A percentile compares a stretch with the other conserved stretches of the same genome.
Conservation (phyloP, 1,140 invertebrate species). For the Drosophila tropicalis region DNA sequence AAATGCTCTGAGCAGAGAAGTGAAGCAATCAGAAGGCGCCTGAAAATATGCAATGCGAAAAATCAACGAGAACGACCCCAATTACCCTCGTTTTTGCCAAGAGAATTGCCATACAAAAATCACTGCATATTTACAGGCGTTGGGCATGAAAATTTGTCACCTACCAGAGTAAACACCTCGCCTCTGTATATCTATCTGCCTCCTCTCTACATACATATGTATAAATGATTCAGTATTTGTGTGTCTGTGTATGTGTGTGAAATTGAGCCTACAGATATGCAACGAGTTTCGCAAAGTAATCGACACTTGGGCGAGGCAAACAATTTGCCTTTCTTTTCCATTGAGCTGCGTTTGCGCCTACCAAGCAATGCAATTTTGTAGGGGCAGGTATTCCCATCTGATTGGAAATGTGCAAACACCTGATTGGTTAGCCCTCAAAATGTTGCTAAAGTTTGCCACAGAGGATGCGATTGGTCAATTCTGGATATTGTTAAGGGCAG, state of each 20-base stretch:
- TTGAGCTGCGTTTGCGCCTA: conserved; percentile 61
- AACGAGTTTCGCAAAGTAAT: conserved; percentile 69
- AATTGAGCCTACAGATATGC: conserved; percentile 77
- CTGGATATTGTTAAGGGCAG: conserved; percentile 56
- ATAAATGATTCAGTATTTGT: conserved; percentile 18
- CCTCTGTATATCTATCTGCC: conserved; percentile 12
- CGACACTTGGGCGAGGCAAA: conserved; percentile 79
- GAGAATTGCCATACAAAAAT: conserved; percentile 61
- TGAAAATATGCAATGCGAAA: conserved; percentile 78
- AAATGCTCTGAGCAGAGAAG: conserved; percentile 52
- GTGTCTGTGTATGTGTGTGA: conserved; percentile 26
- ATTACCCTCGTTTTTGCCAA: conserved; percentile 73
- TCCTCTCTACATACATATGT: conserved; percentile 14
- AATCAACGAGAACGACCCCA: conserved; percentile 78
- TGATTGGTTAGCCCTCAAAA: conserved; percentile 48
- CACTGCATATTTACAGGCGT: conserved; percentile 76
- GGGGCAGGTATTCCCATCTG: conserved; percentile 51
- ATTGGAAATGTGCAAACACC: conserved; percentile 71
- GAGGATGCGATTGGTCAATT: conserved; percentile 53
- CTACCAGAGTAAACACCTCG: conserved; percentile 70
- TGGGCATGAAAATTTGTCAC: conserved; percentile 80
- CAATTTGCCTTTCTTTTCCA: conserved; percentile 26
- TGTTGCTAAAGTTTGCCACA: conserved; percentile 59
- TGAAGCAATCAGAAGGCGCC: conserved; percentile 57
- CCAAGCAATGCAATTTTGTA: conserved; percentile 51